These are phyloP conservation scores for Elanus axillaris DNA, from an alignment of 2,113 vertebrate species.

Conservation along the genomic window DNA sequence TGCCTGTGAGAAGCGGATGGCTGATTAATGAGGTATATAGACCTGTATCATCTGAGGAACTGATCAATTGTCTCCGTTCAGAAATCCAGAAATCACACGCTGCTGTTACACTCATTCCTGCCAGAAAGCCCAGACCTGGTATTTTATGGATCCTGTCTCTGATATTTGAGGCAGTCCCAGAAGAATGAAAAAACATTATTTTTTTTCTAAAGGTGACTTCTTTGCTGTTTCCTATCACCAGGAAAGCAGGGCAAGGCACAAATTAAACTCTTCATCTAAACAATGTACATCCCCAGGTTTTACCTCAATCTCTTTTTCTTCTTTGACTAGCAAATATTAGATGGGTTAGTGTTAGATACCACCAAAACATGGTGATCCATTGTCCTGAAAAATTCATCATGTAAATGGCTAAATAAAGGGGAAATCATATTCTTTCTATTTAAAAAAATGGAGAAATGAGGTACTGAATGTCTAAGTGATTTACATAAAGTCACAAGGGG, in stretches of 20 bases:
- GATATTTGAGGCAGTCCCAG: background rate
- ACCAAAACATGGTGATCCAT: background rate
- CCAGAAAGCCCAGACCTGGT: background rate
- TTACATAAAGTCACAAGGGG: background rate
- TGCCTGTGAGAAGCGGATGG: background rate
- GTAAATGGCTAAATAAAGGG: background rate
- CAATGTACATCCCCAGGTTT: background rate
- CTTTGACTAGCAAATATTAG: background rate
- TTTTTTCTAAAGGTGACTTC: background rate
- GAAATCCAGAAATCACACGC: background rate
- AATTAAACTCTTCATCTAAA: background rate
- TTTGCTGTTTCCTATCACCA: background rate
- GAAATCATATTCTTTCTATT: background rate
- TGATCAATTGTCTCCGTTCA: background rate
- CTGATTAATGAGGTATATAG: background rate
- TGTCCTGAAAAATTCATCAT: background rate
- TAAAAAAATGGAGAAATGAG: background rate
- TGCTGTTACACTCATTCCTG: background rate
- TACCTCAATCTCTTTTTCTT: background rate
- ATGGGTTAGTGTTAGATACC: background rate
- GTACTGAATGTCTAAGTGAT: background rate
- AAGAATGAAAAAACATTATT: background rate
- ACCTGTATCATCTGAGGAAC: background rate
- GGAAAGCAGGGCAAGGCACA: background rate
- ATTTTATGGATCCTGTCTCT: background rate